These are phyloP conservation scores for Sebastes trivittatus DNA, from an alignment of 2,797 vertebrate species.

Conservation along the genomic window DNA sequence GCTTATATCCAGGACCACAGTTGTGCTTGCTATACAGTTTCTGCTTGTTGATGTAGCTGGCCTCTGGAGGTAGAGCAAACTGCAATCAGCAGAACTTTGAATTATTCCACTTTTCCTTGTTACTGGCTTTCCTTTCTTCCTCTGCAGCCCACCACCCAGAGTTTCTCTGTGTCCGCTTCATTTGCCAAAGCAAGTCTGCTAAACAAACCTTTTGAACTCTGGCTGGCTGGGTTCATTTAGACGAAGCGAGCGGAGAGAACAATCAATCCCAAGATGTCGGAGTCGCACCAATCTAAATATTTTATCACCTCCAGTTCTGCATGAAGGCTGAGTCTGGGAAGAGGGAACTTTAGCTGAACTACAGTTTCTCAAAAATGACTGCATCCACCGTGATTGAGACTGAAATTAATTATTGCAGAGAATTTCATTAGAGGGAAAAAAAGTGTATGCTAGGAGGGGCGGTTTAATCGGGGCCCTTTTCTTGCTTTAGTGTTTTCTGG, in stretches of 20 bases:
- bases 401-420: conserved; percentile 55
- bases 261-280: conserved; percentile 41
- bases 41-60: conserved; percentile 51
- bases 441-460: conserved; percentile 25
- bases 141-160: conserved; percentile 33
- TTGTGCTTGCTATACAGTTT: conserved; percentile 26
- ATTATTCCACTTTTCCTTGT: conserved; percentile 32
- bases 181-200: conserved; percentile 31
- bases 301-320: conserved; percentile 45
- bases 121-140: conserved; percentile 16
- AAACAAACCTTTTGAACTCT: conserved; percentile 67
- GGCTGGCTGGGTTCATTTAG: conserved; percentile 51
- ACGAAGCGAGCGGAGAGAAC: conserved; percentile 31
- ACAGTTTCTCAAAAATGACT: conserved; percentile 31
- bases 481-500: conserved; percentile 55
- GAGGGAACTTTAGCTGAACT: conserved; percentile 10
- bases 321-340: conserved; percentile 23
- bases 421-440: conserved; percentile 54
- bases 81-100: conserved; percentile 48
- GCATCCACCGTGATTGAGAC: conserved; percentile 47
- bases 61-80: conserved; percentile 53
- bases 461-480: conserved; percentile 48
- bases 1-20: conserved; percentile 39
- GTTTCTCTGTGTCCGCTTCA: conserved; percentile 26
- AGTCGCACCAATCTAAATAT: conserved; percentile 64